Conservation (phyloP, 2,888 invertebrate species). For the Cordilura impudica region DNA sequence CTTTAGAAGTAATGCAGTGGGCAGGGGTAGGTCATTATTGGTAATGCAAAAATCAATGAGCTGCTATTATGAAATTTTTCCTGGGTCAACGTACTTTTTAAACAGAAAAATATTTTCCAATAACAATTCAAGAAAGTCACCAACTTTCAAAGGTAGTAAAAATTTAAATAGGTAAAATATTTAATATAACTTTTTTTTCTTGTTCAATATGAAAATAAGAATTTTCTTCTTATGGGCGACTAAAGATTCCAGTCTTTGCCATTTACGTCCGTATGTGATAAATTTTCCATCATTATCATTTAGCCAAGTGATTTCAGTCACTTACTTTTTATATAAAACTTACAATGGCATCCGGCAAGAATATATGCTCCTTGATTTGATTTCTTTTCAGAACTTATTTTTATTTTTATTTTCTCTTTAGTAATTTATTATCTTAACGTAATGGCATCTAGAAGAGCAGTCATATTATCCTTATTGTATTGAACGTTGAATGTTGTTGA, state of each 20-base stretch:
- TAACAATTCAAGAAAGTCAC: no score
- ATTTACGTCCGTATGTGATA: neutral
- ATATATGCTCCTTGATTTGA: neutral
- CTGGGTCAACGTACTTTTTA: no score
- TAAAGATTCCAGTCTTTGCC: neutral
- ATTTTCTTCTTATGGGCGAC: no score
- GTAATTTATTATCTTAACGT: constrained; percentile 45
- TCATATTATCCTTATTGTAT: constrained; percentile 11
- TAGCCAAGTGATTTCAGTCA: constrained; percentile 34
- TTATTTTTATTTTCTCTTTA: neutral
- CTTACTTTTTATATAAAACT: constrained; percentile 30
- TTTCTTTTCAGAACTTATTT: neutral
- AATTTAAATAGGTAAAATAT: no score
- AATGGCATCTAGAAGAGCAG: constrained; percentile 23
- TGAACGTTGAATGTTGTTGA: constrained; percentile 1
- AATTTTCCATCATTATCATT: constrained; percentile 25
- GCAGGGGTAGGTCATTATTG: no score
- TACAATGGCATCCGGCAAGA: neutral
- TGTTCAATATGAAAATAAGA: no score
- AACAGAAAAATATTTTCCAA: no score
- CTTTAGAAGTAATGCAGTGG: no score
- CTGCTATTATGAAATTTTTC: no score
- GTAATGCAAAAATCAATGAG: no score
- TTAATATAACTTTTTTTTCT: no score
- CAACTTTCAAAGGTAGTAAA: no score